phyloP scores from a whole-genome alignment of 1,140 invertebrate species.

The Caerostris darwini region DNA sequence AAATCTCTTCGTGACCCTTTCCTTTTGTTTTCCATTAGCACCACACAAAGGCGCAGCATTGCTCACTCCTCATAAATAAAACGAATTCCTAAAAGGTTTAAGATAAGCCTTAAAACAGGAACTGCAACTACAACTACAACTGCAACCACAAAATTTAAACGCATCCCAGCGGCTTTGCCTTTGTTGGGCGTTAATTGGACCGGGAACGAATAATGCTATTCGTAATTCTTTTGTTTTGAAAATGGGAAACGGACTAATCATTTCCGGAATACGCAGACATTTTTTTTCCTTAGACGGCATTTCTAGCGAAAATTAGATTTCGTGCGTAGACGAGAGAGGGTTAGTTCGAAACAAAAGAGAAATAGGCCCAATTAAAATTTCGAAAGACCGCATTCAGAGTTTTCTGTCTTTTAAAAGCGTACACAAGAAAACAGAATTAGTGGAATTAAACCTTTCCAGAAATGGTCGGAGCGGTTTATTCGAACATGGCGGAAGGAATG shows the following conservation, averaged over 20 bases:
- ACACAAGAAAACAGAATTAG: too few species aligned
- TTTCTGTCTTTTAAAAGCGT: too few species aligned
- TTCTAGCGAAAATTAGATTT: too few species aligned
- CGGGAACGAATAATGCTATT: slow-evolving; percentile 49
- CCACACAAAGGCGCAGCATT: not conserved
- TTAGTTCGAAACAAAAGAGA: too few species aligned
- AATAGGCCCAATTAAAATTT: too few species aligned
- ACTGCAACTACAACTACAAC: not conserved
- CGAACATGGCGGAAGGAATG: too few species aligned
- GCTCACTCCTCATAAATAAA: slow-evolving; percentile 16
- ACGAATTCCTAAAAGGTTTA: slow-evolving; percentile 7
- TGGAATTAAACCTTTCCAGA: too few species aligned
- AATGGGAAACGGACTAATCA: slow-evolving; percentile 34
- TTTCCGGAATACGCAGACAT: slow-evolving; percentile 25
- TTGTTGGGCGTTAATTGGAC: slow-evolving; percentile 46
- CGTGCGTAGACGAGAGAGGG: too few species aligned
- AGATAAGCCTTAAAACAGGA: slow-evolving; percentile 1
- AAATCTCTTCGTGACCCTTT: not conserved
- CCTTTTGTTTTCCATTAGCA: slow-evolving; percentile 37
- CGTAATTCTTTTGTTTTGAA: slow-evolving; percentile 30
- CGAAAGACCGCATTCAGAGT: too few species aligned
- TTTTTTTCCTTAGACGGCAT: too few species aligned
- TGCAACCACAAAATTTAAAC: slow-evolving; percentile 10
- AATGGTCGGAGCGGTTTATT: too few species aligned
- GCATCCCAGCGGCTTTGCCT: not conserved